phyloP scores from a whole-genome alignment of 2,888 invertebrate species.

The Chalcosyrphus nemorum region DNA sequence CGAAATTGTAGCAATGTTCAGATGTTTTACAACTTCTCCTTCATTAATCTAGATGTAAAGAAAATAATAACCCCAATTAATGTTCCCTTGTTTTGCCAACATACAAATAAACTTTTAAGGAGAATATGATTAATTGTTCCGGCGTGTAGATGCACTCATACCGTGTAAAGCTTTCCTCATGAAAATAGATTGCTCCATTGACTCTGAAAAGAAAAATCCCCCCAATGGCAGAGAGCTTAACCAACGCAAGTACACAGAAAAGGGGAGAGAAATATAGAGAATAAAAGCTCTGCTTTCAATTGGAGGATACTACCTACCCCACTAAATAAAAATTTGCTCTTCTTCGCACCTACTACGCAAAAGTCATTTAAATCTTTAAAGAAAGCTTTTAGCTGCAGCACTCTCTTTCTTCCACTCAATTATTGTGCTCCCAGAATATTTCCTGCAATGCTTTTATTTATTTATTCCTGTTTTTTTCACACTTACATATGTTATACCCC shows the following conservation, averaged over 20 bases:
- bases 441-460: conserved; percentile 18
- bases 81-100: conserved; percentile 46
- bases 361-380: conserved; percentile 26
- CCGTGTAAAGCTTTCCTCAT: conserved; percentile 48
- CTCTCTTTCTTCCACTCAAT: background rate
- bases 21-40: background rate
- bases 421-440: conserved; percentile 7
- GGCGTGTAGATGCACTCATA: conserved; percentile 58
- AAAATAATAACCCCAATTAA: conserved; percentile 47
- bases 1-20: background rate
- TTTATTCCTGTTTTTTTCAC: conserved; percentile 36
- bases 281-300: conserved; percentile 43
- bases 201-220: conserved; percentile 54
- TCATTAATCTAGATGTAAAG: conserved; percentile 10
- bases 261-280: conserved; percentile 11
- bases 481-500: conserved; percentile 42
- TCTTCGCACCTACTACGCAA: conserved; percentile 52
- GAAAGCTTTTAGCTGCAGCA: conserved; percentile 56
- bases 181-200: conserved; percentile 60
- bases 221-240: background rate
- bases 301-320: conserved; percentile 67
- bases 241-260: background rate
- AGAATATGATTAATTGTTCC: conserved; percentile 62
- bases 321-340: conserved; percentile 57
- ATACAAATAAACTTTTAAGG: conserved; percentile 31